phyloP scores from a whole-genome alignment of 2,888 invertebrate genomes.

The Aromia moschata region DNA sequence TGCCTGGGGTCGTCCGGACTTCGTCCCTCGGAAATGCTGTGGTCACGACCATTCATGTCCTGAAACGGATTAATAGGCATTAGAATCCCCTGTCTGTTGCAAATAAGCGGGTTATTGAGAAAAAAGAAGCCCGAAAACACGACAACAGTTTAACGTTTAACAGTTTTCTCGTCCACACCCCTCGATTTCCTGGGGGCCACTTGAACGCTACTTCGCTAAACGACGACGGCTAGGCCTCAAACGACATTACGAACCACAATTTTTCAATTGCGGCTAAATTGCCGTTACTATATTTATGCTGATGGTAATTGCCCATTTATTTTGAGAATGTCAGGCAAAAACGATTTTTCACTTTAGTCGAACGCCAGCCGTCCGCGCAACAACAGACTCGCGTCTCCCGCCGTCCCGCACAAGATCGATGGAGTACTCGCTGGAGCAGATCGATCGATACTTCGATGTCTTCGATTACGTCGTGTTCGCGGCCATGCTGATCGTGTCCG shows the following conservation, averaged over 20 bases:
- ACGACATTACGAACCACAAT: slow-evolving; percentile 37
- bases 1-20: too few species aligned
- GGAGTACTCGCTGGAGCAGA: slow-evolving; percentile 41
- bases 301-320: slow-evolving; percentile 47
- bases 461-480: slow-evolving; percentile 75
- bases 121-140: too few species aligned
- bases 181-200: too few species aligned
- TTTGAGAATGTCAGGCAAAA: slow-evolving; percentile 12
- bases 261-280: slow-evolving; percentile 56
- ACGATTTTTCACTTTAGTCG: slow-evolving; percentile 25
- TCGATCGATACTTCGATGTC: slow-evolving; percentile 65
- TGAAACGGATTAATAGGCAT: too few species aligned
- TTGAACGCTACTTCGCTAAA: too few species aligned
- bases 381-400: neutral
- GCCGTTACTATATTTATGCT: slow-evolving; percentile 50
- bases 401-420: neutral
- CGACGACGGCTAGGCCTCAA: too few species aligned
- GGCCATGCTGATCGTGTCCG: slow-evolving; percentile 71
- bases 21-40: too few species aligned
- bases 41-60: too few species aligned
- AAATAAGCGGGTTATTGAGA: too few species aligned
- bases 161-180: too few species aligned
- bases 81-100: too few species aligned
- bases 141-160: too few species aligned
- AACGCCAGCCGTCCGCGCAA: neutral